Evolutionary conservation across 2,797 vertebrate genomes (phyloP), one percentile per base, ranked within the genome.

Genomic region (Centroberyx gerrardi): DNA sequence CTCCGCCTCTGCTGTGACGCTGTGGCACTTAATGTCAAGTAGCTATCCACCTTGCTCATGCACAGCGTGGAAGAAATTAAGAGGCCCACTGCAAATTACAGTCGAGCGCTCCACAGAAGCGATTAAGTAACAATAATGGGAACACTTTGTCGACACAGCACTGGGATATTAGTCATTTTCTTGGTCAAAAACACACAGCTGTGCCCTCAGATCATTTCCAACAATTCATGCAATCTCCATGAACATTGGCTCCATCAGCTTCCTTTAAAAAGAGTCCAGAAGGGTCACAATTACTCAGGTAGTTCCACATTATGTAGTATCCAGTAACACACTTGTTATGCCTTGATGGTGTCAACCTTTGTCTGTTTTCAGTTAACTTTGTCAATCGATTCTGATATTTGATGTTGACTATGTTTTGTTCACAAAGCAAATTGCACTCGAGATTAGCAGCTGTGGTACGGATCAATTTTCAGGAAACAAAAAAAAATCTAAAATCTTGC

Each of bases 381-480:
- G 90, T 93, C 90, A 87, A 93, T 92, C 88, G 77, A 93, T 94
- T 94, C 87, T 92, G 92, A 95, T 92, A 93, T 88, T 90, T 92
- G 91, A 91, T 94, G 94, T 95, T 94, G 86, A 93, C 91, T 95
- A 93, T 94, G 91, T 95, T 94, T 93, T 94, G 86, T 93, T 94
- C 92, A 92, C 92, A 87, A 90, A 93, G 84, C 93, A 67, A 94
- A 93, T 88, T 91, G 90, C 92, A 92, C 90, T 91, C 80, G 93
- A 93, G 94, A 94, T 95, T 95, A 96, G 93, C 95, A 96, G 94
- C 95, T 96, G 94, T 85, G 88, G 92, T 91, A 66, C 59, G 86
- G 84, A 85, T 71, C 53, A 1, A 71, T 72, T 71, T 68, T 56
- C 5, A 58, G 28, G 0, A 36, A 18, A 76, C 33, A 2, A 36